phyloP scores from a whole-genome alignment of 2,888 invertebrate species.

The Lithodes maja region DNA sequence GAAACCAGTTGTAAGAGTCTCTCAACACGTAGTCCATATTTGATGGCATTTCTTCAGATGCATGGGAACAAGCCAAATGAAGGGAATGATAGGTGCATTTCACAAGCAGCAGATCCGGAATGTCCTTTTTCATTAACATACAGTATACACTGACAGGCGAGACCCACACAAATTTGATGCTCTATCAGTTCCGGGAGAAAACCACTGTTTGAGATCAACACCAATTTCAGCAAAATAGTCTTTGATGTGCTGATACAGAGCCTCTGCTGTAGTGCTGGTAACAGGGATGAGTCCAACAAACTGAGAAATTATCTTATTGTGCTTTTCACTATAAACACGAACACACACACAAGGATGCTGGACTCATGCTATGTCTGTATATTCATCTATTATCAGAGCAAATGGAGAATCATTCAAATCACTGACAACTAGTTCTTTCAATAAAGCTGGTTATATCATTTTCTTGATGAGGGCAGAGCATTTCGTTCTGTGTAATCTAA shows the following conservation, averaged over 20 bases:
- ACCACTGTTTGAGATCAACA: constrained; percentile 38
- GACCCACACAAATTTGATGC: constrained; percentile 44
- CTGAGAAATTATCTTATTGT: constrained; percentile 33
- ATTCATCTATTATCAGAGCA: constrained; percentile 40
- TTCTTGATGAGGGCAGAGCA: constrained; percentile 37
- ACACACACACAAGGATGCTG: constrained; percentile 31
- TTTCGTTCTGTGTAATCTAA: constrained; percentile 34
- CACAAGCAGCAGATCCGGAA: constrained; percentile 31
- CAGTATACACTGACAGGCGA: constrained; percentile 37
- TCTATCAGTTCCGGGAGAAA: constrained; percentile 34
- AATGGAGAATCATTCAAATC: constrained; percentile 7
- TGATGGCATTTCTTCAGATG: constrained; percentile 33
- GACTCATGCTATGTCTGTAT: constrained; percentile 33
- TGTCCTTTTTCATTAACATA: constrained; percentile 35
- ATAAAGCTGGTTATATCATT: constrained; percentile 18
- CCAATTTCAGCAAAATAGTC: constrained; percentile 28
- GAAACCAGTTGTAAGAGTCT: constrained; percentile 34
- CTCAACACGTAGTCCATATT: not conserved
- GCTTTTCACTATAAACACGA: constrained; percentile 9
- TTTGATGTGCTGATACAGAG: constrained; percentile 31
- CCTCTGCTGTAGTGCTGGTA: constrained; percentile 38
- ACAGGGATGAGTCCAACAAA: constrained; percentile 38
- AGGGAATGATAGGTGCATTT: constrained; percentile 44
- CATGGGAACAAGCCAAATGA: constrained; percentile 35
- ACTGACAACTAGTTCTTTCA: constrained; percentile 15